Conservation (phyloP, 2,113 vertebrate species). For the Anser brachyrhynchus region DNA sequence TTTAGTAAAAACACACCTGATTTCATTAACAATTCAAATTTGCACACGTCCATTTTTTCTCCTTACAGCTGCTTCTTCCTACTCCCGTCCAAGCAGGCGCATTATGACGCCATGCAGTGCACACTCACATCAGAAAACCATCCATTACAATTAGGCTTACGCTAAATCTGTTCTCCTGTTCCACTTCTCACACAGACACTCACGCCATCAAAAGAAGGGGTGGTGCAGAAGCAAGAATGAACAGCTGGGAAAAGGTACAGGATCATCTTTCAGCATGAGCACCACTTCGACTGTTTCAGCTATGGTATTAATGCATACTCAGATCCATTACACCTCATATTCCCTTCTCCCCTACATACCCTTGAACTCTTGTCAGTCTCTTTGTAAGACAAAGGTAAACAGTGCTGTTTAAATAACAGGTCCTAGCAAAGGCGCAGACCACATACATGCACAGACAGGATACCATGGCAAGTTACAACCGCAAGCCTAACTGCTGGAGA, state of each 20-base stretch:
- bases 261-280: slow-evolving; percentile 47
- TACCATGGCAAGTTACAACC: not conserved
- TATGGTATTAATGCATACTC: not conserved
- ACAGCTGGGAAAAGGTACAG: slow-evolving; percentile 17
- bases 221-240: not conserved
- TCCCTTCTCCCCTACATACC: slow-evolving; percentile 31
- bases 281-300: slow-evolving; percentile 22
- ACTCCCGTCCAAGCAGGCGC: not conserved
- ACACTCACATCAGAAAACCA: not conserved
- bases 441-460: not conserved
- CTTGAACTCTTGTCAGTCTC: slow-evolving; percentile 40
- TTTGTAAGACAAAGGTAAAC: not conserved
- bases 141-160: not conserved
- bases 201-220: not conserved
- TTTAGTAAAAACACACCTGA: not conserved
- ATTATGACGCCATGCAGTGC: not conserved
- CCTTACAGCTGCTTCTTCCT: not conserved
- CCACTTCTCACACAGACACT: not conserved
- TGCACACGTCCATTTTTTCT: not conserved
- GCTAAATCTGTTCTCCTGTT: not conserved
- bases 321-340: not conserved
- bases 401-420: not conserved
- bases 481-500: not conserved
- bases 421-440: not conserved
- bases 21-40: not conserved